Evolutionary conservation across 2,797 vertebrate species (phyloP), one percentile per base, ranked within the genome.

Genomic region (Pempheris klunzingeri): DNA sequence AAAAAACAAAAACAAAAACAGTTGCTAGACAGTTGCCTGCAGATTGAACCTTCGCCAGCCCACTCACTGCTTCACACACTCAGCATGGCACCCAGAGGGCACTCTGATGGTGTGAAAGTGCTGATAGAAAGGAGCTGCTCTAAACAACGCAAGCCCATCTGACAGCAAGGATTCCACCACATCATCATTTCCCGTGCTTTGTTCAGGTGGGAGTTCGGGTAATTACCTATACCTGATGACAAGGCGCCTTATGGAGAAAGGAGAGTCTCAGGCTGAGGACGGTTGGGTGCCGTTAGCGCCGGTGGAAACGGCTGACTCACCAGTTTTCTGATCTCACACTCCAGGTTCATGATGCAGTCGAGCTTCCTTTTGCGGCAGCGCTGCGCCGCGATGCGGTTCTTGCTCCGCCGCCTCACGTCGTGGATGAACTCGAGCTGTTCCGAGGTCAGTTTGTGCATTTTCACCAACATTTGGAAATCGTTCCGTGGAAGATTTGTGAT

Each of bases 401-500:
- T 99, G 81, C 98, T 99, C 80, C 98, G 95, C 65, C 98, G 94
- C 53, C 98, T 96, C 82, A 99, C 95, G 0, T 99, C 98, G 0
- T 99, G 98, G 89, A 99, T 98, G 77, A 98, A 99, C 93, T 99
- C 98, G n/a, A 99, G 95, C 93, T 99, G 98, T 88, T 99, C 98
- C 78, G 98, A 97, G 92, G 96, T 98, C 93, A 99, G 94, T 93
- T 98, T 99, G 97, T 99, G 98, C 98, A 99, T 99, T 95, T 99
- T 99, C 88, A 99, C 97, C 97, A 99, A 97, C 97, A 98, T 99
- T 94, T 99, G 98, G 96, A 99, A 99, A 94, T 99, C 98, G 49
- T 99, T 99, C 92, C 98, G 95, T 94, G 98, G 98, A 96, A 99
- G 98, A 96, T 99, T 98, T 87, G 98, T 99, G 97, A 99, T 99